phyloP scores from a whole-genome alignment of 2,113 vertebrate species.

The Herpetotheres cachinnans region DNA sequence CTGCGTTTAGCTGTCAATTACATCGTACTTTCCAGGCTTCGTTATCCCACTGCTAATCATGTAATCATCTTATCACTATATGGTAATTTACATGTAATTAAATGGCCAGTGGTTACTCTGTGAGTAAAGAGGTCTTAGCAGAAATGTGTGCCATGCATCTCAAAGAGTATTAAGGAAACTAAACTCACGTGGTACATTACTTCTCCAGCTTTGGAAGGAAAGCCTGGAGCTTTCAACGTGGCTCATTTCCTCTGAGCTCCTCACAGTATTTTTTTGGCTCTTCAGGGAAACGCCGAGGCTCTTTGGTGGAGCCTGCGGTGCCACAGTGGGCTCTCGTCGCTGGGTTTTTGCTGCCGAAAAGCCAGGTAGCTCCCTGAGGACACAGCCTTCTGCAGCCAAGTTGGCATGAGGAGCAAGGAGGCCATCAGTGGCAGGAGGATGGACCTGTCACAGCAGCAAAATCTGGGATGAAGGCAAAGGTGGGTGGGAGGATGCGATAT shows the following conservation, averaged over 20 bases:
- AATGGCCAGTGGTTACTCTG: not conserved
- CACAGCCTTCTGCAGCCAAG: not conserved
- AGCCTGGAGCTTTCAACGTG: not conserved
- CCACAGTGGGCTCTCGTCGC: rapidly evolving
- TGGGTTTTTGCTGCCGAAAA: not conserved
- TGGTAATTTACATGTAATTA: not conserved
- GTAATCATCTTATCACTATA: not conserved
- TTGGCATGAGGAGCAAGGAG: not conserved
- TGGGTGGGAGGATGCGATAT: not conserved
- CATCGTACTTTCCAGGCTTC: not conserved
- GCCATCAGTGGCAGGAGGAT: not conserved
- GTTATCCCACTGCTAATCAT: not conserved
- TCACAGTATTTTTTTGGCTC: not conserved
- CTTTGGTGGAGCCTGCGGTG: not conserved
- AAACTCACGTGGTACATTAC: not conserved
- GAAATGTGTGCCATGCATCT: not conserved
- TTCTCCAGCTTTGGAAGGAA: not conserved
- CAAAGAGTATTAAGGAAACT: not conserved
- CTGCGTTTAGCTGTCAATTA: not conserved
- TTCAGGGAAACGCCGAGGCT: not conserved
- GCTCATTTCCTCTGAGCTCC: not conserved
- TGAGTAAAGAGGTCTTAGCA: not conserved
- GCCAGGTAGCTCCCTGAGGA: not conserved
- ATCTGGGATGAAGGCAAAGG: not conserved
- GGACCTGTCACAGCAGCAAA: not conserved